Conservation (phyloP, 2,113 vertebrate species). For the Oncorhynchus gorbuscha region DNA sequence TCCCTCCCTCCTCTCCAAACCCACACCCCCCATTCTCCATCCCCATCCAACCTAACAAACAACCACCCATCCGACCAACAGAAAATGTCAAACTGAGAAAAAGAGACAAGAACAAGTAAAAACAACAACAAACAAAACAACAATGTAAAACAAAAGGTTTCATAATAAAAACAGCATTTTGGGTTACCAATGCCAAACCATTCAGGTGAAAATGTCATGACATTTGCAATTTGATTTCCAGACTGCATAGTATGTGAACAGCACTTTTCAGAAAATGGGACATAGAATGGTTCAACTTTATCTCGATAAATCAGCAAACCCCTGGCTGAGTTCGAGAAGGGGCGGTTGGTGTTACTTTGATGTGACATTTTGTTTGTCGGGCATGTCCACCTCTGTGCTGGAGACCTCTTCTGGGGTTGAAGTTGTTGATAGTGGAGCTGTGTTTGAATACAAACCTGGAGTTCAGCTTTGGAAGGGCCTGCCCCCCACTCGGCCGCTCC, state of each 20-base stretch:
- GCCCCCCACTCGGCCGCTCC: neutral
- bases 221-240: neutral
- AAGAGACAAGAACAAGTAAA: too few relatives aligned
- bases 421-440: conserved; percentile 47
- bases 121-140: too few relatives aligned
- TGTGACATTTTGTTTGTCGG: conserved; percentile 60
- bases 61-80: neutral
- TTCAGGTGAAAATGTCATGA: neutral
- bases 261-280: neutral
- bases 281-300: neutral
- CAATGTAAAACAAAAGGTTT: too few relatives aligned
- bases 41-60: too few relatives aligned
- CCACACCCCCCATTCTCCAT: too few relatives aligned
- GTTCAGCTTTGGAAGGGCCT: conserved; percentile 31
- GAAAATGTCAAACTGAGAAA: too few relatives aligned
- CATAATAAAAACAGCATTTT: neutral
- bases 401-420: conserved; percentile 52
- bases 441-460: conserved; percentile 59
- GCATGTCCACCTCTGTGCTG: conserved; percentile 54
- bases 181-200: neutral
- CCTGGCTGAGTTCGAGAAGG: neutral
- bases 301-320: neutral
- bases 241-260: neutral
- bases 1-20: too few relatives aligned
- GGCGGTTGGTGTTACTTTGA: conserved; percentile 44